phyloP scores from a whole-genome alignment of 2,113 vertebrate genomes.

The Paedocypris sp. region DNA sequence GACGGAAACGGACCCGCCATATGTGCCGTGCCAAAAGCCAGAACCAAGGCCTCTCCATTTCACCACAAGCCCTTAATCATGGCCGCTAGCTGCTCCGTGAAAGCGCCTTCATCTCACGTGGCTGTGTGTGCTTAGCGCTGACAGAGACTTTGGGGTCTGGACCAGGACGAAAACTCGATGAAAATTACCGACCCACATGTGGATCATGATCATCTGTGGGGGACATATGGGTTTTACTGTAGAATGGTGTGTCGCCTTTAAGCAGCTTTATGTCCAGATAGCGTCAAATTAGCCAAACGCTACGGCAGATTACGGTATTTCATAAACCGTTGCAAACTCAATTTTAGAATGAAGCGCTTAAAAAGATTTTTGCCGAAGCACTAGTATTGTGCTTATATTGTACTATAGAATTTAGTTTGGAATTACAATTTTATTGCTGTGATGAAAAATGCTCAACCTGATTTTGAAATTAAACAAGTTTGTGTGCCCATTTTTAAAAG shows the following conservation, averaged over 20 bases:
- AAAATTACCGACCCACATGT: conserved; percentile 14
- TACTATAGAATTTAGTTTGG: too few relatives aligned
- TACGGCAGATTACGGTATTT: too few relatives aligned
- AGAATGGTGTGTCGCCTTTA: neutral
- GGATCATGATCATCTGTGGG: conserved; percentile 3
- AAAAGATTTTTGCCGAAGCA: too few relatives aligned
- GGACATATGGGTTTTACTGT: conserved; percentile 4
- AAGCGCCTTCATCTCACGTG: conserved; percentile 8
- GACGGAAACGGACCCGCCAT: neutral
- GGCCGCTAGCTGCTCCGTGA: neutral
- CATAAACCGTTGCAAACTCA: too few relatives aligned
- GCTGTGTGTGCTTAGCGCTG: conserved; percentile 9
- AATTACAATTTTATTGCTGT: too few relatives aligned
- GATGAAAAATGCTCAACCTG: too few relatives aligned
- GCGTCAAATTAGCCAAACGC: too few relatives aligned
- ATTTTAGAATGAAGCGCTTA: too few relatives aligned
- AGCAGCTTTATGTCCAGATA: too few relatives aligned
- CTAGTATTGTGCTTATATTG: too few relatives aligned
- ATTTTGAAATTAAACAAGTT: too few relatives aligned
- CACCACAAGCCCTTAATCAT: conserved; percentile 21
- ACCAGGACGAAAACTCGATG: conserved; percentile 15
- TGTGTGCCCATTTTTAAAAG: too few relatives aligned
- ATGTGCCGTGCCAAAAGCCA: conserved; percentile 1
- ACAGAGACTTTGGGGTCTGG: neutral
- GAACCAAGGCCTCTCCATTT: neutral